Base-by-base conservation (phyloP, 2,888 invertebrate species). In the Serrognathus titanus region DNA sequence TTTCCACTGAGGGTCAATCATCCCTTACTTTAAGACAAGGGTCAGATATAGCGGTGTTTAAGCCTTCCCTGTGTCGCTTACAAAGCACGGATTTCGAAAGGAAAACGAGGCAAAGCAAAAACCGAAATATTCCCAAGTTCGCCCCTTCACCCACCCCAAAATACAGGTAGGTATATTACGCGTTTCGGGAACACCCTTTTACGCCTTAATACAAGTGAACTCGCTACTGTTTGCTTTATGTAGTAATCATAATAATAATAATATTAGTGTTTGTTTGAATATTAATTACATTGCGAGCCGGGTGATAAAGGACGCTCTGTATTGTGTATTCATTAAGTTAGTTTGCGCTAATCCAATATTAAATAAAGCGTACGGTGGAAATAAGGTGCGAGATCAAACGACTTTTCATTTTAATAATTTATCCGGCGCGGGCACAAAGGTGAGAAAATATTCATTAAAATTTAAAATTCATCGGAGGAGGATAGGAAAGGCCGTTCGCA, bases 1-100 rank as follows among this genome's bases (percentile, higher is more conserved):
- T 57, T 57, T 48, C 40, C 51, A 37, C 48, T 38, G 52, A 57
- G 56, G 56, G 56, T 57, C 56, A 57, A 48, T 52, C 56, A 48
- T 41, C 48, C 52, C 52, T 51, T 48, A 51, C 48, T 57, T 55
- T 48, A 36, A 50, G 37, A 39, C 49, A 36, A 47, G 54, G 54
- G 49, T 36, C 54, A 54, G 49, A 49, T 48, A 54, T 39, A 48
- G 54, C 45, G 41, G 43, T 37, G 37, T 54, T 54, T 54, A 54
- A 54, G 48, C n/a, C 43, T 10, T 16, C 43, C 20, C 43, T 20
- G 43, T 20, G 43, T 11, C 20, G 43, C 43, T 13, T 20, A 20
- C 43, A 11, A 43, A 43, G 16, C 12, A 20, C 16, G 43, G 16
- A 10, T 11, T 13, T 16, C 20, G 43, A 43, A 43, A 16, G 43